Evolutionary conservation across 2,888 invertebrate genomes (phyloP).

Genomic region (Psylliodes chrysocephalus): DNA sequence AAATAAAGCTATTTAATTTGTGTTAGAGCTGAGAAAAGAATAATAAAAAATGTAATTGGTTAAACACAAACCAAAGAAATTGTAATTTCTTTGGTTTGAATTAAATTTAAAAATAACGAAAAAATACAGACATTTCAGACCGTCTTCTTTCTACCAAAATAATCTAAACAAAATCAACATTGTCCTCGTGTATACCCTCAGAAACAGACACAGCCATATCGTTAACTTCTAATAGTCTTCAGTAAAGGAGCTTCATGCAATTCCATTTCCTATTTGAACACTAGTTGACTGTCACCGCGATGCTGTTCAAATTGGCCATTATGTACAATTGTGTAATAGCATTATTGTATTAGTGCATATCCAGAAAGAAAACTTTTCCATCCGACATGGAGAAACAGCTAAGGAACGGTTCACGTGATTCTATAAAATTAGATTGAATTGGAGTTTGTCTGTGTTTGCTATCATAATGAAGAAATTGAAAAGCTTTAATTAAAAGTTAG

Average conservation of each 20-base stretch:
- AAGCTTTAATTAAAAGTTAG: background rate
- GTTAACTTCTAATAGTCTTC: background rate
- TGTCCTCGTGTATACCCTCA: too few species aligned
- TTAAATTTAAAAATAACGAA: too few species aligned
- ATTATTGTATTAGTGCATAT: slow-evolving; percentile 1
- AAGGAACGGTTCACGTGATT: background rate
- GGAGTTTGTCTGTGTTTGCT: background rate
- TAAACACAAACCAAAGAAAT: too few species aligned
- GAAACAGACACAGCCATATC: too few species aligned
- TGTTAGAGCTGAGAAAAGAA: too few species aligned
- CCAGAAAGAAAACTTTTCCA: slow-evolving; percentile 1
- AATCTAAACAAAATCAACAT: too few species aligned
- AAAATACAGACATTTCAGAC: too few species aligned
- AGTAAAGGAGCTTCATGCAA: background rate
- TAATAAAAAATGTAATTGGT: too few species aligned
- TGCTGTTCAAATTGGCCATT: background rate
- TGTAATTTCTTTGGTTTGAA: too few species aligned
- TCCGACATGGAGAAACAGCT: background rate
- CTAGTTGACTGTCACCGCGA: background rate
- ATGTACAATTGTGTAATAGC: slow-evolving; percentile 1
- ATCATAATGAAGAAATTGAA: background rate
- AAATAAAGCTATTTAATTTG: too few species aligned
- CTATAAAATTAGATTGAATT: background rate
- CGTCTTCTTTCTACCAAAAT: too few species aligned
- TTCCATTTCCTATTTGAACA: background rate